Conservation (phyloP, 2,888 invertebrate genomes). For the Endomychus coccineus region DNA sequence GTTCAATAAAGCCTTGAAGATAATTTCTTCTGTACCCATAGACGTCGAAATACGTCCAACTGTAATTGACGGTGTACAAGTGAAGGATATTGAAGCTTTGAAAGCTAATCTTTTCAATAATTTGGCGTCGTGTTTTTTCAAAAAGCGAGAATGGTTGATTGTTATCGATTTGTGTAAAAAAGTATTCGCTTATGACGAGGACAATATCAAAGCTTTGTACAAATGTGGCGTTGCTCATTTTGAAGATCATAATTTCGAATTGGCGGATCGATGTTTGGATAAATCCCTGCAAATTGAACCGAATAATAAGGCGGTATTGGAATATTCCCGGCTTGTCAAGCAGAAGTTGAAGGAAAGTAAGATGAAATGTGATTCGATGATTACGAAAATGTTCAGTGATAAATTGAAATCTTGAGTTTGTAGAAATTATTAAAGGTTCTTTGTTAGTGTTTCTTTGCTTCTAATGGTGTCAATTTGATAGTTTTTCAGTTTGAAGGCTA, state of each 20-base stretch:
- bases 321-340: constrained; percentile 51
- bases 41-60: constrained; percentile 42
- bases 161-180: constrained; percentile 55
- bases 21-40: constrained; percentile 58
- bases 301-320: constrained; percentile 54
- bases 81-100: constrained; percentile 50
- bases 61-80: constrained; percentile 46
- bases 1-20: constrained; percentile 68
- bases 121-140: constrained; percentile 73
- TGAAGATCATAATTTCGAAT: constrained; percentile 56
- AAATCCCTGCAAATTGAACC: constrained; percentile 54
- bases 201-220: constrained; percentile 47
- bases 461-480: too few relatives aligned
- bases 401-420: too few relatives aligned
- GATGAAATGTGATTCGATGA: constrained; percentile 48
- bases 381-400: constrained; percentile 52
- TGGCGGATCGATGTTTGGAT: constrained; percentile 55
- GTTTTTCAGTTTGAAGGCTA: too few relatives aligned
- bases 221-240: constrained; percentile 47
- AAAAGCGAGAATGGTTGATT: constrained; percentile 57
- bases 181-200: constrained; percentile 36
- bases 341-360: constrained; percentile 54
- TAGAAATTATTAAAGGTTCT: too few relatives aligned
- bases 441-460: too few relatives aligned
- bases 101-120: constrained; percentile 71